Base-by-base conservation (phyloP, 2,797 vertebrate species). In the Delichon dasypus region DNA sequence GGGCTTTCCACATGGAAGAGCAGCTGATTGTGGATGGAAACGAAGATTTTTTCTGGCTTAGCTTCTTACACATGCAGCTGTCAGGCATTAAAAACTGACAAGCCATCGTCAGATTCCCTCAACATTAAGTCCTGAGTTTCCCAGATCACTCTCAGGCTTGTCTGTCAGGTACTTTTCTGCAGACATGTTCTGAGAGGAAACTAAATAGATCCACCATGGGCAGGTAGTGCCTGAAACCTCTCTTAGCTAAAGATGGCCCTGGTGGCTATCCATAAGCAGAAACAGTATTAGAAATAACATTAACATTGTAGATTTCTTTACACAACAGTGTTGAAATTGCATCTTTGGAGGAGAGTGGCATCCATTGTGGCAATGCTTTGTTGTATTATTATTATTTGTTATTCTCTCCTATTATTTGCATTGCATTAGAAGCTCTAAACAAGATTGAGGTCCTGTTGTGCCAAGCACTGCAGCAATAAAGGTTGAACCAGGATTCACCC, bases 311-410 rank as follows among this genome's bases (percentile, higher is more conserved):
- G 23, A 57, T 82, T 91, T 89, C 48, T 92, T 88, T 57, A 67
- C 38, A 47, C 21, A 54, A 17, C 30, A 47, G 21, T 3, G 5
- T 9, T 51, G 27, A 89, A 81, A 54, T 85, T 90, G 30, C 30
- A 40, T 72, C 44, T 89, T 64, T 54, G 71, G 57, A 85, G 34
- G 48, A 74, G 25, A 85, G 45, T 80, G 61, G 30, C 81, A 92
- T 71, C 34, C 71, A n/a, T 45, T 74, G 34, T 71, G 22, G 42
- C 61, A 85, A 57, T 1, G 14, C 62, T 90, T 76, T 58, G 48
- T 67, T 76, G 29, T 77, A 36, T 79, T 93, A 85, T 93, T 94
- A 91, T 94, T 90, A 95, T 94, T 94, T 95, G 88, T 67, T 82
- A 68, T 82, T 81, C 40, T 70, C 32, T 91, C 83, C 85, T 90